Evolutionary conservation across 1,140 invertebrate species (phyloP).

Genomic region (Eciton burchellii): DNA sequence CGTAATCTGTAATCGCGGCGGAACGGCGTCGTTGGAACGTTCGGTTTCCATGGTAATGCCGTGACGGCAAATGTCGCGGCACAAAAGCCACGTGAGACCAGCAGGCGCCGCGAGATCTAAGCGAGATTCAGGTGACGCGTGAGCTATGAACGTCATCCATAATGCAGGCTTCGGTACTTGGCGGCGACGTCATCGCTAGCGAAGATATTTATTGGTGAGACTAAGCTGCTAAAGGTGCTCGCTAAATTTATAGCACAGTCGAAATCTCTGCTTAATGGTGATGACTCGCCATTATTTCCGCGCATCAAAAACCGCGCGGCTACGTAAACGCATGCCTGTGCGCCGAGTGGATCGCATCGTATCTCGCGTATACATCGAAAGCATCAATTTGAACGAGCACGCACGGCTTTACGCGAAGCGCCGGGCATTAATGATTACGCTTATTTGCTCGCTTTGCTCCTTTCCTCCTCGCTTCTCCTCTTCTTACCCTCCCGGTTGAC

Average conservation of each 20-base stretch:
- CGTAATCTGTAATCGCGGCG: slow-evolving; percentile 12
- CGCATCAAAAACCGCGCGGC: slow-evolving; percentile 40
- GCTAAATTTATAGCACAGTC: slow-evolving; percentile 48
- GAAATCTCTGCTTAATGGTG: slow-evolving; percentile 48
- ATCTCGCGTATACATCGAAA: background rate
- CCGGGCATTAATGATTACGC: slow-evolving; percentile 2
- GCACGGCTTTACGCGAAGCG: background rate
- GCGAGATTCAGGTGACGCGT: slow-evolving; percentile 52
- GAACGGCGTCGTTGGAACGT: background rate
- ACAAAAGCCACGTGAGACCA: slow-evolving; percentile 6
- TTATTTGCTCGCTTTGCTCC: background rate
- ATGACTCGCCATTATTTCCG: slow-evolving; percentile 39
- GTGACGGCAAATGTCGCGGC: slow-evolving; percentile 31
- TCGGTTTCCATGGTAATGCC: slow-evolving; percentile 7
- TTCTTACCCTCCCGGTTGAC: no score
- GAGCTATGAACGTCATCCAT: slow-evolving; percentile 56
- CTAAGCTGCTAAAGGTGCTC: slow-evolving; percentile 33
- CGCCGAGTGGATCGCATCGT: background rate
- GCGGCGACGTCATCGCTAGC: slow-evolving; percentile 49
- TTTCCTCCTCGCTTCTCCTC: no score
- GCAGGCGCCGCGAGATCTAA: slow-evolving; percentile 26
- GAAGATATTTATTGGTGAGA: slow-evolving; percentile 48
- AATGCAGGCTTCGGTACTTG: slow-evolving; percentile 46
- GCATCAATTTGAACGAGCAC: slow-evolving; percentile 22
- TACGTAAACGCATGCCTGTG: background rate